Evolutionary conservation across 2,113 vertebrate genomes (phyloP).

Genomic region (Neoarius graeffei): DNA sequence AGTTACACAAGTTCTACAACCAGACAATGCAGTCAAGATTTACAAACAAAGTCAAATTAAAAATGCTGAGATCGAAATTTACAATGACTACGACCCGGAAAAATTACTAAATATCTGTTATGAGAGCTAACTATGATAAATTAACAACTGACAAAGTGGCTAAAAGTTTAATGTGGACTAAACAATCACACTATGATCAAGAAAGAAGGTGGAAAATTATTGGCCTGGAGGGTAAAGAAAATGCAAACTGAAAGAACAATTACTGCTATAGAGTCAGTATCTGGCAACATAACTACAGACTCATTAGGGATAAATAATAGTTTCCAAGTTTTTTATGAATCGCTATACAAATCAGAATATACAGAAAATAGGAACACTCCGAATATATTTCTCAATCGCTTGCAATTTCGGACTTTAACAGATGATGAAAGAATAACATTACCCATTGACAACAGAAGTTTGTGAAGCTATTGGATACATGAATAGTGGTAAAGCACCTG

Average conservation of each 20-base stretch:
- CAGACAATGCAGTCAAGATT: background rate
- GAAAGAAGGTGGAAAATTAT: too few relatives aligned
- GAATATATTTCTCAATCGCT: background rate
- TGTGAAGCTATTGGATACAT: slow-evolving; percentile 6
- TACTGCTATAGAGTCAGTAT: too few relatives aligned
- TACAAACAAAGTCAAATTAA: background rate
- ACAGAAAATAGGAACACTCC: background rate
- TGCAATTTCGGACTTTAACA: background rate
- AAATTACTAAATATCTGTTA: too few relatives aligned
- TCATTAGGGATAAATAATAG: too few relatives aligned
- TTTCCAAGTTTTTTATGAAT: too few relatives aligned
- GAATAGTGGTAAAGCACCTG: slow-evolving; percentile 25
- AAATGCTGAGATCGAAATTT: background rate
- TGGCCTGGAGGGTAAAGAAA: too few relatives aligned
- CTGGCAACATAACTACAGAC: too few relatives aligned
- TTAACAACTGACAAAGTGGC: background rate
- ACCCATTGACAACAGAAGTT: background rate
- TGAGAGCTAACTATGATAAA: background rate
- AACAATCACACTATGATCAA: too few relatives aligned
- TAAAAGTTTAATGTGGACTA: too few relatives aligned
- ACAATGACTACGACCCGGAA: background rate
- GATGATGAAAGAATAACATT: background rate
- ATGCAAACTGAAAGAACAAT: too few relatives aligned
- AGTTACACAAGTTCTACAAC: background rate
- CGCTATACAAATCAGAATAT: too few relatives aligned